Evolutionary conservation across 2,888 invertebrate genomes (phyloP), one percentile per base, ranked within the genome.

Genomic region (Andrena bucephala): DNA sequence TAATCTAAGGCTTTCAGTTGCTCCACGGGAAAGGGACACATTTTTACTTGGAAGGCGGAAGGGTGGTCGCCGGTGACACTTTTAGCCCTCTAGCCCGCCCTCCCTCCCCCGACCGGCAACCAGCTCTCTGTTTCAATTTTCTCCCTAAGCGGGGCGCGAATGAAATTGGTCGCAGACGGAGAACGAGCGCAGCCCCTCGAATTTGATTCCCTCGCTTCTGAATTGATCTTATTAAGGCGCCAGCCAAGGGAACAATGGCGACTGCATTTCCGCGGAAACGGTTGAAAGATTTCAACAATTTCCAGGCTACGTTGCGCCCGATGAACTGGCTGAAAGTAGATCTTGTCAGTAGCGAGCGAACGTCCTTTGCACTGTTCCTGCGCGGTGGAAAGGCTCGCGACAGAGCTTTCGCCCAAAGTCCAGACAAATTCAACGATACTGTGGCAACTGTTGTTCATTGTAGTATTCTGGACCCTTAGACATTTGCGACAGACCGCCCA

Each of bases 91-190:
- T 31, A 31, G 0, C 16, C n/a, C 33, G 16, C 20, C 8, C 8
- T 4, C 6, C 60, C 20, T 20, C 20, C 24, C 36, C 42, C 3
- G 10, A 13, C 42, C 42, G 42, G 42, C 42, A 16, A 36, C 48
- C 31, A 31, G 36, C 27, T 36, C 75, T 81, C 50, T 68, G 81
- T 68, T 81, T 75, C 74, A 82, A 82, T 82, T 66, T 82, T 69
- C 82, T 54, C 67, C 52, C 20, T 63, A 77, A 70, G 36, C 79
- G 80, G 16, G 48, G 24, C 52, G 54, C 42, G 70, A 52, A 70
- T 52, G 60, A 70, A 78, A 80, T 80, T 78, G 78, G 31, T 42
- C 33, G 74, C 57, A 57, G 77, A 57, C 68, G 52, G 74, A 50
- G 48, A 2, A 27, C 63, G 63, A 5, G 50, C 48, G 6, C 69